Evolutionary conservation across 1,140 invertebrate species (phyloP).

Genomic region (Drosophila arawakana): DNA sequence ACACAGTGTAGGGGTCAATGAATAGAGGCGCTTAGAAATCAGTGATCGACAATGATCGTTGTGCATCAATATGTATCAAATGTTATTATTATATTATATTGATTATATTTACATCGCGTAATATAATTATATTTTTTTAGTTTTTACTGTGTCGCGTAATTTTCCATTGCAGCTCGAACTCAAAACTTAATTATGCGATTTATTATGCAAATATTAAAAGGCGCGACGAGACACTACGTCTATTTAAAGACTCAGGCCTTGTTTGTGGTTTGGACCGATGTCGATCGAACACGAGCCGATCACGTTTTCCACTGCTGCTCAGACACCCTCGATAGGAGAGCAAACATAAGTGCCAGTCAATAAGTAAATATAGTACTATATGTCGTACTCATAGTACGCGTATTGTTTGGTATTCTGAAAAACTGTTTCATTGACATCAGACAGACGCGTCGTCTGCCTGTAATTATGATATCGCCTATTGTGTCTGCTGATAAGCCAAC

Average conservation of each 20-base stretch:
- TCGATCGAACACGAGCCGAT: conserved; percentile 65
- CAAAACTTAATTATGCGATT: conserved; percentile 78
- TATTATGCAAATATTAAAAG: conserved; percentile 72
- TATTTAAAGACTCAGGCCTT: conserved; percentile 60
- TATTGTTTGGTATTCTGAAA: conserved; percentile 7
- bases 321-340: conserved; percentile 35
- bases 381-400: conserved; percentile 6
- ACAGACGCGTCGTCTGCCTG: conserved; percentile 39
- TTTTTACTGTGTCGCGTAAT: conserved; percentile 24
- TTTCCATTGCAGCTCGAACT: conserved; percentile 40
- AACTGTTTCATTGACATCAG: conserved; percentile 50
- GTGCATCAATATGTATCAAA: conserved; percentile 29
- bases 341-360: background rate
- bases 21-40: conserved; percentile 48
- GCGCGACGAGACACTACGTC: conserved; percentile 38
- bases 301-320: conserved; percentile 72
- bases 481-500: conserved; percentile 43
- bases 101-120: conserved; percentile 32
- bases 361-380: conserved; percentile 1
- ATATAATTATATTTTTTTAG: conserved; percentile 14
- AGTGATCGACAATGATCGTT: conserved; percentile 13
- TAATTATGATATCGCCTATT: conserved; percentile 48
- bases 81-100: conserved; percentile 20
- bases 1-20: conserved; percentile 36
- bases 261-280: conserved; percentile 46